phyloP scores from a whole-genome alignment of 2,888 invertebrate genomes.

The Brenthis daphne region DNA sequence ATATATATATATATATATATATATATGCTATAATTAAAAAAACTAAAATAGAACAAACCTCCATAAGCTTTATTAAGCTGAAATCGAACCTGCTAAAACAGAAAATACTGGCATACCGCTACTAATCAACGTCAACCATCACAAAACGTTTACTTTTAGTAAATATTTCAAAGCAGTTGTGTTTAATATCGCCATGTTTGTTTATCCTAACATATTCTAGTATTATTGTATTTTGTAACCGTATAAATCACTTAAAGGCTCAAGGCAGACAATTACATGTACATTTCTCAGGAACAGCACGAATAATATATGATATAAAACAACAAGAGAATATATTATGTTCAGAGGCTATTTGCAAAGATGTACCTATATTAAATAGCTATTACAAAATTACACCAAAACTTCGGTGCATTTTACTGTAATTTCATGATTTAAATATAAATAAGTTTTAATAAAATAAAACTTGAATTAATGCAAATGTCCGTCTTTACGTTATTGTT shows the following conservation, averaged over 20 bases:
- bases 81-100: background rate
- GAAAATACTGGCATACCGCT: background rate
- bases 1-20: too few relatives aligned
- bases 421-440: too few relatives aligned
- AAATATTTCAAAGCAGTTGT: conserved; percentile 4
- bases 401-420: too few relatives aligned
- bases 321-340: background rate
- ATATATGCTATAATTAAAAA: too few relatives aligned
- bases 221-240: conserved; percentile 13
- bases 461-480: too few relatives aligned
- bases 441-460: too few relatives aligned
- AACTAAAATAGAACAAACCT: too few relatives aligned
- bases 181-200: conserved; percentile 2
- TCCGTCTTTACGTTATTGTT: too few relatives aligned
- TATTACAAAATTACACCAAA: too few relatives aligned
- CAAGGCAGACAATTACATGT: conserved; percentile 19
- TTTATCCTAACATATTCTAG: conserved; percentile 9
- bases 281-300: conserved; percentile 12
- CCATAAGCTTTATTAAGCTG: too few relatives aligned
- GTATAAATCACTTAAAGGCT: conserved; percentile 22
- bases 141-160: background rate
- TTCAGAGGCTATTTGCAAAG: background rate
- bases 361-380: background rate
- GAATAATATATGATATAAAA: conserved; percentile 11
- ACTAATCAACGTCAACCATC: background rate